Percentiles rank a stretch among this genome's conserved stretches.
Conservation (phyloP, 2,113 vertebrate genomes). For the Thamnophis sirtalis region DNA sequence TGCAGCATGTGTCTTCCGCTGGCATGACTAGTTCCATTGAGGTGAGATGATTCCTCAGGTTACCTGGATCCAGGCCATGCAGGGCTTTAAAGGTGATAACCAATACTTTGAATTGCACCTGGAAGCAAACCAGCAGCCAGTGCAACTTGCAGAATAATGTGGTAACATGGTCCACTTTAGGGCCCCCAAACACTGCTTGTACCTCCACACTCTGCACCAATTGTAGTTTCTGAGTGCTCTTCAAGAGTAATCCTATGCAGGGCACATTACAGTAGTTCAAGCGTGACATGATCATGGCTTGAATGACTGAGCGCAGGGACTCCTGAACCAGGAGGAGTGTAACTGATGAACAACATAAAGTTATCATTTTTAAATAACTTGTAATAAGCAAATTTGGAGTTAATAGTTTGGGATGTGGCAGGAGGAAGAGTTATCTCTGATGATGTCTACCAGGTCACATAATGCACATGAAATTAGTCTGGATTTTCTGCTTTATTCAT, state of each 20-base stretch:
- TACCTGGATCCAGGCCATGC: too few species aligned
- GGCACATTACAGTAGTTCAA: background rate
- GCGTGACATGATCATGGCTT: background rate
- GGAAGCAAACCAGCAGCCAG: too few species aligned
- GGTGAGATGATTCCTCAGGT: too few species aligned
- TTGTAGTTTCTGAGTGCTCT: background rate
- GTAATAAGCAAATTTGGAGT: too few species aligned
- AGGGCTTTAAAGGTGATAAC: too few species aligned
- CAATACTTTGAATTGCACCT: too few species aligned
- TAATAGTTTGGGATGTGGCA: background rate
- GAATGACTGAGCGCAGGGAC: background rate
- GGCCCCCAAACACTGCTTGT: background rate
- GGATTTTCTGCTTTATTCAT: background rate
- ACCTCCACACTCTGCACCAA: background rate
- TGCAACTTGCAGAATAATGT: too few species aligned
- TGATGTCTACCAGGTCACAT: background rate
- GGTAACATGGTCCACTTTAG: too few species aligned
- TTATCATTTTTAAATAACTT: background rate
- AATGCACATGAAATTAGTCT: background rate
- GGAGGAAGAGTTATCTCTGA: background rate
- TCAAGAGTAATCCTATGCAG: background rate
- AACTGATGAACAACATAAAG: background rate
- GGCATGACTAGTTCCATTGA: too few species aligned
- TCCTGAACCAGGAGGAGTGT: background rate
- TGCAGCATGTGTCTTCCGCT: too few species aligned